A percentile compares a stretch with the other conserved stretches of the same genome.
phyloP scores from a whole-genome alignment of 2,888 invertebrate species.

The Agelastica alni region DNA sequence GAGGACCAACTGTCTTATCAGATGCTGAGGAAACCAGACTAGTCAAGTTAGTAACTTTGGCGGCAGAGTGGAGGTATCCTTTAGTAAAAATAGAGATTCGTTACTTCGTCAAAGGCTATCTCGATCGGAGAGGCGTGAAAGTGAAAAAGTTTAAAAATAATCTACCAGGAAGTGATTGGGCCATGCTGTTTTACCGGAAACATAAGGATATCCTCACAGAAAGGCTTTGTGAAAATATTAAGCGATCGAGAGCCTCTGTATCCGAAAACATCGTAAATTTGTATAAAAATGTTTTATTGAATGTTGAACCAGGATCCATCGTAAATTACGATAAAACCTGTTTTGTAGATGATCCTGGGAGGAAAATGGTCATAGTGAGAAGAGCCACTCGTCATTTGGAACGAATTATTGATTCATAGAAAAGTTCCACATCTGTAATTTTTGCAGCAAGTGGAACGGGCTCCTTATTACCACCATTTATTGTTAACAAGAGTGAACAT shows the following conservation, averaged over 20 bases:
- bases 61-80: slow-evolving; percentile 26
- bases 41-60: no score
- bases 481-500: slow-evolving; percentile 42
- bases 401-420: slow-evolving; percentile 38
- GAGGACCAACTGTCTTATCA: slow-evolving; percentile 13
- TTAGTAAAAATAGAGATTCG: slow-evolving; percentile 18
- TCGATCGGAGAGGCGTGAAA: slow-evolving; percentile 22
- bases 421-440: slow-evolving; percentile 23
- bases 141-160: slow-evolving; percentile 19
- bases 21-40: slow-evolving; percentile 2
- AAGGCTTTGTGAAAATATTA: slow-evolving; percentile 14
- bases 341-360: slow-evolving; percentile 27
- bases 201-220: slow-evolving; percentile 1
- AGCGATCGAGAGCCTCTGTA: slow-evolving; percentile 12
- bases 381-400: slow-evolving; percentile 15
- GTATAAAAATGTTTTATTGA: slow-evolving; percentile 6
- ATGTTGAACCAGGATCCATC: slow-evolving; percentile 14
- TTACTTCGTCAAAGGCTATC: slow-evolving; percentile 21
- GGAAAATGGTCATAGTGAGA: slow-evolving; percentile 32
- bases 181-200: slow-evolving; percentile 6
- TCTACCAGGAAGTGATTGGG: slow-evolving; percentile 18
- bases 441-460: slow-evolving; percentile 20
- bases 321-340: slow-evolving; percentile 31
- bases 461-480: slow-evolving; percentile 35
- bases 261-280: slow-evolving; percentile 9